These are phyloP conservation scores for Pediacus dermestoides DNA, from an alignment of 2,888 invertebrate genomes.

Conservation along the genomic window DNA sequence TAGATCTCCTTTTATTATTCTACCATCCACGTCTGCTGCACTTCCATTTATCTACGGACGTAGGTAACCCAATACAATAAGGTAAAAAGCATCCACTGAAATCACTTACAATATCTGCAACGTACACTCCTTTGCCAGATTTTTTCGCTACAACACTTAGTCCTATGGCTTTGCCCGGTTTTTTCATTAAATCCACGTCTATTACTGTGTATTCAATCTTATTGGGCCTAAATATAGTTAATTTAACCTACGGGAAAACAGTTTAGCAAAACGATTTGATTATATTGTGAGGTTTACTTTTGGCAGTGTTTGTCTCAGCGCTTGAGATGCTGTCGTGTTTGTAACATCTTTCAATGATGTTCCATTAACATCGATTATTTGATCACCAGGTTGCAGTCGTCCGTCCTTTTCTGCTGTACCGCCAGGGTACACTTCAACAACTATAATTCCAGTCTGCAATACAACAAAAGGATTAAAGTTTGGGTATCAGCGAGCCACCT, in stretches of 20 bases:
- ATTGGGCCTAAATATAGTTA: conserved; percentile 77
- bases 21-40: conserved; percentile 80
- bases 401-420: conserved; percentile 90
- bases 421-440: conserved; percentile 89
- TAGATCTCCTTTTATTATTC: conserved; percentile 88
- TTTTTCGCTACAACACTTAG: conserved; percentile 79
- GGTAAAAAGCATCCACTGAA: conserved; percentile 8
- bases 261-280: conserved; percentile 1
- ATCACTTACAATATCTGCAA: conserved; percentile 83
- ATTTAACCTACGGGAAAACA: conserved; percentile 61
- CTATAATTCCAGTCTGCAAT: conserved; percentile 79
- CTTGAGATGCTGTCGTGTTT: conserved; percentile 76
- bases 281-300: conserved; percentile 50
- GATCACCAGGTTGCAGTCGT: conserved; percentile 86
- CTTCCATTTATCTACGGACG: conserved; percentile 74
- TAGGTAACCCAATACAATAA: conserved; percentile 5
- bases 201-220: conserved; percentile 67
- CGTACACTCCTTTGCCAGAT: conserved; percentile 78
- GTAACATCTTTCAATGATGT: conserved; percentile 78
- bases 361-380: conserved; percentile 85
- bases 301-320: conserved; percentile 79
- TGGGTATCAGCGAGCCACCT: too few relatives aligned
- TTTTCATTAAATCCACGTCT: conserved; percentile 81
- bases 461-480: conserved; percentile 12
- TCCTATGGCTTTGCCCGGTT: conserved; percentile 84